These are phyloP conservation scores for Melanophora roralis DNA, from an alignment of 2,888 invertebrate species.

Conservation along the genomic window DNA sequence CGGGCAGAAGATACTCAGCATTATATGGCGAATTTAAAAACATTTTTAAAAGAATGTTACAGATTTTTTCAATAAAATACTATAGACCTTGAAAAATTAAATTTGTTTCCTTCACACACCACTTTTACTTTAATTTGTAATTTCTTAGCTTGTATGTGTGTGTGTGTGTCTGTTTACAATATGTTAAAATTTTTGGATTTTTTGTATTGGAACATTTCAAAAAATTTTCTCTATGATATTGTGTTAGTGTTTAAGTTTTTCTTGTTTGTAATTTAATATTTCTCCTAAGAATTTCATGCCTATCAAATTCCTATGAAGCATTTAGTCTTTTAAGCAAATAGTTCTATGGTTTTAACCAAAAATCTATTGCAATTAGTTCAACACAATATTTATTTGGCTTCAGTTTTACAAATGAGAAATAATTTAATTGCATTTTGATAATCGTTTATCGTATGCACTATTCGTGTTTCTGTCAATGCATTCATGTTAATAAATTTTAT, in stretches of 20 bases:
- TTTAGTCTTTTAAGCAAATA: slow-evolving; percentile 21
- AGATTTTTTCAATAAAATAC: slow-evolving; percentile 22
- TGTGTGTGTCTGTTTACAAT: slow-evolving; percentile 9
- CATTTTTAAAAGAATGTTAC: neutral
- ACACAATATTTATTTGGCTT: slow-evolving; percentile 31
- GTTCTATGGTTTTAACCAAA: slow-evolving; percentile 7
- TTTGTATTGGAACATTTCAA: neutral
- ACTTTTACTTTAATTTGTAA: neutral
- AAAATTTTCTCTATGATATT: neutral
- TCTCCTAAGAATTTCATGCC: slow-evolving; percentile 32
- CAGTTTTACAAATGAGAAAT: neutral
- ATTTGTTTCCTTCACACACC: neutral
- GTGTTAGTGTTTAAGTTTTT: neutral
- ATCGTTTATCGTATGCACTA: slow-evolving; percentile 4
- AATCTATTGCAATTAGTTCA: slow-evolving; percentile 43
- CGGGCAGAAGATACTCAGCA: slow-evolving; percentile 16
- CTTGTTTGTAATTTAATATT: slow-evolving; percentile 8
- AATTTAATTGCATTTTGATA: slow-evolving; percentile 33
- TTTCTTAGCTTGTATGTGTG: neutral
- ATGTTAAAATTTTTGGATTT: neutral
- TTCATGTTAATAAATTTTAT: neutral
- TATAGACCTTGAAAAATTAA: slow-evolving; percentile 58
- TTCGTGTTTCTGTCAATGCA: neutral
- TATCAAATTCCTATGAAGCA: slow-evolving; percentile 51
- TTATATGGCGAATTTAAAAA: slow-evolving; percentile 8